Evolutionary conservation across 2,888 invertebrate species (phyloP).

Genomic region (Poecilus cupreus): DNA sequence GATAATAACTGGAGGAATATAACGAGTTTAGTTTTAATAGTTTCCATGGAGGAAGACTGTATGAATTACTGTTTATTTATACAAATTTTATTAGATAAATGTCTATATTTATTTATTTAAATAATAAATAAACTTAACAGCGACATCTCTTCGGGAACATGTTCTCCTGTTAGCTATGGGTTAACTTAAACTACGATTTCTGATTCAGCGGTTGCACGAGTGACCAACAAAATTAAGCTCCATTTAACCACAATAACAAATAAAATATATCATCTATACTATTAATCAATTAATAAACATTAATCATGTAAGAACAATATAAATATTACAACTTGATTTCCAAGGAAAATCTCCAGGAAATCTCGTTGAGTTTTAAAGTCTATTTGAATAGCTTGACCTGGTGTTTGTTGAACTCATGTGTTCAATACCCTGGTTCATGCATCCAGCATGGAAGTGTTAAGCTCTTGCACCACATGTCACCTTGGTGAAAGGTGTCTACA

Average conservation of each 20-base stretch:
- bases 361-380: too few relatives aligned
- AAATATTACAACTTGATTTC: too few relatives aligned
- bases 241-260: neutral
- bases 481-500: conserved; percentile 45
- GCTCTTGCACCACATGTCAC: conserved; percentile 27
- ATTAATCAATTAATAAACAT: too few relatives aligned
- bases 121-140: neutral
- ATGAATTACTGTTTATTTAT: neutral
- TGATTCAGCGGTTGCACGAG: neutral
- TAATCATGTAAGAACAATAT: too few relatives aligned
- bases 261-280: too few relatives aligned
- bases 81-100: neutral
- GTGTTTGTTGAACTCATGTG: too few relatives aligned
- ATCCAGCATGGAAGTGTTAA: neutral
- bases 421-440: neutral
- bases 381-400: too few relatives aligned
- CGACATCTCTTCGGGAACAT: neutral
- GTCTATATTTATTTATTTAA: neutral
- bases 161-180: conserved; percentile 16
- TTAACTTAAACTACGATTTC: conserved; percentile 49
- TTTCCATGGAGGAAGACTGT: neutral
- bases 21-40: too few relatives aligned
- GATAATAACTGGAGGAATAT: too few relatives aligned
- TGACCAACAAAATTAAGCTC: neutral
- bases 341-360: too few relatives aligned